Base-by-base conservation (phyloP, 2,888 invertebrate genomes). In the Ditylenchus weischeri region DNA sequence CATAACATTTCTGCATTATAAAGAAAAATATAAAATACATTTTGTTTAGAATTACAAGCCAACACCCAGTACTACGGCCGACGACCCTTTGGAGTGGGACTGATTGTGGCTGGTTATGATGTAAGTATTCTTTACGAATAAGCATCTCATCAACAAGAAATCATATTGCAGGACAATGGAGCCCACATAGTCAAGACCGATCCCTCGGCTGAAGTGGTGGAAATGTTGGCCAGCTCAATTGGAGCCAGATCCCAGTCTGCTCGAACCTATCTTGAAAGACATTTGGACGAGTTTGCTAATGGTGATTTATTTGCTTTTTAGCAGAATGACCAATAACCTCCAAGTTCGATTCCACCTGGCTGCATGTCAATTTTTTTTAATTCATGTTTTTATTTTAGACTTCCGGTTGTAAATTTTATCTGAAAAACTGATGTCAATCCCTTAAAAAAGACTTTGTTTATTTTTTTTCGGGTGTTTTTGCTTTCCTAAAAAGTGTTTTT, bases 151-250 rank as follows among this genome's bases (percentile, higher is more conserved):
- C 29, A 29, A 29, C 29, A 29, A 29, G 29, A 5, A 35, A 13
- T 66, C n/a, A 60, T 7, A 29, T 69, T 80, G 13, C 80, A 90
- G 90, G 90, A 90, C 79, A 89, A 90, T 86, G 98, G 96, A 0
- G 90, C 95, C 0, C 96, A 98, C 83, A 91, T 99, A 76, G 95
- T 91, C 84, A 94, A 96, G 86, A 93, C 94, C 0, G 93, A 93
- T 76, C 98, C 98, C 0, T 96, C 96, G 0, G 95, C 96, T 0
- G 98, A 95, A 86, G 95, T 88, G 84, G 94, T 92, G 80, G 93
- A 95, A 84, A 96, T 96, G 86, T 91, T 93, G 80, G 94, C 95
- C 0, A 96, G 98, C 93, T 93, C 98, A 0, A 94, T 99, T 74
- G 98, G 98, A 0, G 90, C 96, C 0, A 88, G 98, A 11, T 95